Conservation (phyloP, 2,113 vertebrate species). For the Bettongia penicillata region DNA sequence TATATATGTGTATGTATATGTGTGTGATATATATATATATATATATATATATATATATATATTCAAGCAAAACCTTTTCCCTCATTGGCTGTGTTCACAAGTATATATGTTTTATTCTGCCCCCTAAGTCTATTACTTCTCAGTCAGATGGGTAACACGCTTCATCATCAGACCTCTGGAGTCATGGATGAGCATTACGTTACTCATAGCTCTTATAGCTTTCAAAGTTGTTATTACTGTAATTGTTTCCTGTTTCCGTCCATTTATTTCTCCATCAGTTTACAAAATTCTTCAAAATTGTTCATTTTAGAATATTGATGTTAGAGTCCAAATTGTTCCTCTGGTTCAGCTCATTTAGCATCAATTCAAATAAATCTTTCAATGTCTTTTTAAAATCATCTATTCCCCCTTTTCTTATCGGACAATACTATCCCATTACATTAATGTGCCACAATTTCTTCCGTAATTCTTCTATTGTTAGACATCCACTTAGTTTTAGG, state of each 20-base stretch:
- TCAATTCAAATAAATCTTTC: neutral
- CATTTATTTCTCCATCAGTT: neutral
- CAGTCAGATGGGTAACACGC: neutral
- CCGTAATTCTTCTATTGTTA: neutral
- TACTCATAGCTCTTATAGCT: neutral
- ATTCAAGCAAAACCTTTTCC: no score
- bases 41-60: neutral
- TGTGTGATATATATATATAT: no score
- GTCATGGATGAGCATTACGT: neutral
- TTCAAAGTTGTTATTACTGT: neutral
- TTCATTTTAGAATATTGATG: neutral
- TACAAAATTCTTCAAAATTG: neutral
- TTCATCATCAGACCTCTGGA: neutral
- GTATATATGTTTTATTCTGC: neutral
- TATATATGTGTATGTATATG: no score
- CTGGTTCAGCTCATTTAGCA: neutral
- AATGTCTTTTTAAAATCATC: neutral
- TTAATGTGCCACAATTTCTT: neutral
- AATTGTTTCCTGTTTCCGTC: neutral
- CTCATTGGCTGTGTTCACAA: neutral
- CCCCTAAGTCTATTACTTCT: neutral
- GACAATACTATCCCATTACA: neutral
- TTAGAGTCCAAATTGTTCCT: neutral
- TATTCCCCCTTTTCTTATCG: neutral
- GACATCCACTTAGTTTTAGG: neutral